Conservation (phyloP, 2,797 vertebrate genomes). For the Geotrypetes seraphini region DNA sequence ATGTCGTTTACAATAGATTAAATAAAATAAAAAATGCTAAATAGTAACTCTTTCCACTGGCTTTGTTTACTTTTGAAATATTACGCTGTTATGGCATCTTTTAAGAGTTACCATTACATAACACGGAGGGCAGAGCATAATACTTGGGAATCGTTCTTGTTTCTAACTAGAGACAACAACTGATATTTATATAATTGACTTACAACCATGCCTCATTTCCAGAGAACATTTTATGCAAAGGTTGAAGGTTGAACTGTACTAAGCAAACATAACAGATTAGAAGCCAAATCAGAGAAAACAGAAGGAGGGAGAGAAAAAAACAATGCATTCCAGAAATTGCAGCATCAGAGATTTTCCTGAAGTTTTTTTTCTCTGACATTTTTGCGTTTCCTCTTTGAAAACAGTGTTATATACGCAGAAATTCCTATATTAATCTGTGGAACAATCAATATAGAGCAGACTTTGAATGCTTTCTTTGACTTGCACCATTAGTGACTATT, state of each 20-base stretch:
- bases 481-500: background rate
- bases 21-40: too few species aligned
- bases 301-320: background rate
- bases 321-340: background rate
- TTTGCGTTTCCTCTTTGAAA: background rate
- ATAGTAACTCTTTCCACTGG: too few species aligned
- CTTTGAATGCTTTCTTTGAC: too few species aligned
- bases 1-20: too few species aligned
- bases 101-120: too few species aligned
- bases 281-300: background rate
- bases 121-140: too few species aligned
- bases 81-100: too few species aligned
- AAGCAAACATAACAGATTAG: background rate
- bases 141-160: too few species aligned
- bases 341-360: background rate
- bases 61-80: too few species aligned
- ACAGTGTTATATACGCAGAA: too few species aligned
- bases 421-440: slow-evolving; percentile 1
- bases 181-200: background rate
- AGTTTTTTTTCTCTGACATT: background rate
- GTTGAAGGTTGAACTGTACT: background rate
- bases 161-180: too few species aligned
- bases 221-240: background rate
- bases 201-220: background rate
- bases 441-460: background rate